Base-by-base conservation (phyloP, 2,797 vertebrate genomes). In the Acipenser ruthenus region DNA sequence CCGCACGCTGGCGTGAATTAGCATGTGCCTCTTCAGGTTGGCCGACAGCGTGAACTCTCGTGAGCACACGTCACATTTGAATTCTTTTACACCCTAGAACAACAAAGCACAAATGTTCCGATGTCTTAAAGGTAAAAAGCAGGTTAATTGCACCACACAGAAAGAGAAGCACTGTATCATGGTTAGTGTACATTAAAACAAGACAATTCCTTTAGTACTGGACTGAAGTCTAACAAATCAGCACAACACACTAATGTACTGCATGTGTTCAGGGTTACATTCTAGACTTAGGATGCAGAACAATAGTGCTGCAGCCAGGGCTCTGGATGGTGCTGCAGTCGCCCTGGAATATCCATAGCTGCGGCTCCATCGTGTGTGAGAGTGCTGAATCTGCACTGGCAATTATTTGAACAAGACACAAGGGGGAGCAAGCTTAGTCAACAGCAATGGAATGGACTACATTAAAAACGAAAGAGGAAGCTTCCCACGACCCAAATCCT, bases 11-110 rank as follows among this genome's bases (percentile, higher is more conserved):
- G 96, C 94, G 66, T 99, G 97, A 82, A 98, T 99, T 84, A 99
- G 86, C 95, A 98, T 96, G 88, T 99, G 97, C 61, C 97, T 86
- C 89, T 99, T 99, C 87, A 99, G 93, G 87, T 99, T 99, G 71
- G 97, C 97, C 61, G 98, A 96, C 66, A 99, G 88, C 0, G 97
- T 99, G 88, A 99, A 99, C 88, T 98, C 97, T 52, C 97, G 88
- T 75, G 94, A 90, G 6, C 97, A 99, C 65, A 99, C 97, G 18
- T 98, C 95, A 6, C 97, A 99, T 82, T 98, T 98, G 91, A 97
- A 98, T 83, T 97, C 97, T 77, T 99, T 99, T 89, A 97, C 96
- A 0, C 95, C 96, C 96, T 99, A 83, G 6, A 8, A 65, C 63
- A 77, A 67, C 3, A 11, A 53, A 53, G 59, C 18, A 67, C 48